These are phyloP conservation scores for Eucera pruinosa DNA, from an alignment of 2,888 invertebrate species.

Conservation along the genomic window DNA sequence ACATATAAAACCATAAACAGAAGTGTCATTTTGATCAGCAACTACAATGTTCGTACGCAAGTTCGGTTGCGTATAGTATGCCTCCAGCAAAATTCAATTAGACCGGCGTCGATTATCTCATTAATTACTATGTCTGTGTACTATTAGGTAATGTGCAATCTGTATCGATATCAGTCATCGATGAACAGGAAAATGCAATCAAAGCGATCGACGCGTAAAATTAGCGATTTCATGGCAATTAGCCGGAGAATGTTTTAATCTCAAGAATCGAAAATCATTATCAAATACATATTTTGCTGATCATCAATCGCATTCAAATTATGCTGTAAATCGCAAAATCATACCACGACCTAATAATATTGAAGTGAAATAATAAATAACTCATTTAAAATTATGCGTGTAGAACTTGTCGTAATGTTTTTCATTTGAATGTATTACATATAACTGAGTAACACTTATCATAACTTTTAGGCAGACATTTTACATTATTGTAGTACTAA, in stretches of 20 bases:
- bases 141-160: conserved; percentile 41
- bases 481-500: too few species aligned
- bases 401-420: too few species aligned
- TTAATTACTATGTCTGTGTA: conserved; percentile 52
- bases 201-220: conserved; percentile 33
- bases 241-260: neutral
- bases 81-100: conserved; percentile 41
- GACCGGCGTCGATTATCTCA: conserved; percentile 39
- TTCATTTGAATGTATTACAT: too few species aligned
- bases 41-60: conserved; percentile 5
- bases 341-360: too few species aligned
- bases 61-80: neutral
- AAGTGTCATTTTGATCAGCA: too few species aligned
- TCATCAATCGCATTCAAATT: too few species aligned
- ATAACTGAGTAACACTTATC: too few species aligned
- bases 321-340: too few species aligned
- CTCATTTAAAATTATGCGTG: too few species aligned
- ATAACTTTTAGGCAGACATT: too few species aligned
- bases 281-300: neutral
- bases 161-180: conserved; percentile 42
- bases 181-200: conserved; percentile 46
- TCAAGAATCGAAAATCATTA: neutral
- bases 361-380: too few species aligned
- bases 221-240: conserved; percentile 31
- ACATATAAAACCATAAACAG: too few species aligned